These are phyloP conservation scores for Perdix hodgsoniae DNA, from an alignment of 2,797 vertebrate species.

Conservation along the genomic window DNA sequence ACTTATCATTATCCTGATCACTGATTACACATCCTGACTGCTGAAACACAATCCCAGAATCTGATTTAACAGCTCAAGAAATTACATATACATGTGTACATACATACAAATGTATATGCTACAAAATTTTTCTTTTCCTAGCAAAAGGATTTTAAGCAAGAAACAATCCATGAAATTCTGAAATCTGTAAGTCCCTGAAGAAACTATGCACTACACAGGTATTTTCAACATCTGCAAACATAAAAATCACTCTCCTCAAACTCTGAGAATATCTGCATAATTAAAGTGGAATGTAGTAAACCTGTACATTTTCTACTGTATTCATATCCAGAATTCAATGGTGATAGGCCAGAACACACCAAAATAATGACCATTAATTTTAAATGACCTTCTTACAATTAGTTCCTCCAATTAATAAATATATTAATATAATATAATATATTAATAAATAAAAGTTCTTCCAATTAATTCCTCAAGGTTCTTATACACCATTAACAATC, in stretches of 20 bases:
- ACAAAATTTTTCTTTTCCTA: not conserved
- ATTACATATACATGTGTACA: not conserved
- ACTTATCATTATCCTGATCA: not conserved
- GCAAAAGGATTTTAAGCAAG: not conserved
- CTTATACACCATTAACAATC: not conserved
- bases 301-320: not conserved
- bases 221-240: not conserved
- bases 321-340: not conserved
- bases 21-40: not conserved
- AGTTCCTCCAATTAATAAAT: too few relatives aligned
- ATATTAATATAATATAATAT: too few relatives aligned
- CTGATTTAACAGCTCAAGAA: not conserved
- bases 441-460: too few relatives aligned
- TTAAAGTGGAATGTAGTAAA: not conserved
- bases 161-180: not conserved
- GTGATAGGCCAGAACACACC: not conserved
- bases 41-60: not conserved
- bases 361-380: not conserved
- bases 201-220: not conserved
- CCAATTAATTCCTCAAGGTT: not conserved
- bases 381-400: not conserved
- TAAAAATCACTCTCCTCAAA: not conserved
- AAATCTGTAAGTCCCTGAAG: not conserved
- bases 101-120: not conserved
- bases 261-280: not conserved